Conservation (phyloP, 2,888 invertebrate genomes). For the Dolichopus griseipennis region DNA sequence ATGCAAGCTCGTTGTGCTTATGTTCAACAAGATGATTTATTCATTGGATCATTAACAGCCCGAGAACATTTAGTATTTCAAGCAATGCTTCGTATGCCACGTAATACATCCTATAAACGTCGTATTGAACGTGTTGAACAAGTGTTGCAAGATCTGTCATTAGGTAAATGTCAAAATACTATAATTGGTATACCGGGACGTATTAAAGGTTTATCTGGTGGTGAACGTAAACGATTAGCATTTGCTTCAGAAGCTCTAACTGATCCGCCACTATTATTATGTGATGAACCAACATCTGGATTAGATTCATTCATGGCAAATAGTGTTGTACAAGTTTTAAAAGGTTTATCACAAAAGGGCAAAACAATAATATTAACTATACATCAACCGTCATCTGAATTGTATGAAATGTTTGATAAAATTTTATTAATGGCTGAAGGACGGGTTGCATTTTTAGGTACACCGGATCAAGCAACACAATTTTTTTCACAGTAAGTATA, state of each 20-base stretch:
- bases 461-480: slow-evolving; percentile 63
- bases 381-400: slow-evolving; percentile 90
- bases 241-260: slow-evolving; percentile 96
- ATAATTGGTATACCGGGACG: slow-evolving; percentile 82
- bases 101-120: slow-evolving; percentile 60
- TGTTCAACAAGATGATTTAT: slow-evolving; percentile 89
- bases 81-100: slow-evolving; percentile 80
- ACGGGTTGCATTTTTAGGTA: slow-evolving; percentile 78
- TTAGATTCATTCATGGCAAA: slow-evolving; percentile 95
- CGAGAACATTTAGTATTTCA: slow-evolving; percentile 82
- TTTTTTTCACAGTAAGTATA: slow-evolving; percentile 76
- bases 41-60: slow-evolving; percentile 83
- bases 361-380: slow-evolving; percentile 89
- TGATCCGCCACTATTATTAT: slow-evolving; percentile 90
- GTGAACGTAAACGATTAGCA: slow-evolving; percentile 88
- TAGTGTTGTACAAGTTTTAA: slow-evolving; percentile 76
- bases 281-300: slow-evolving; percentile 96
- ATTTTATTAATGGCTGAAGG: slow-evolving; percentile 86
- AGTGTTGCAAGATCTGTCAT: slow-evolving; percentile 76
- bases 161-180: slow-evolving; percentile 83
- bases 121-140: slow-evolving; percentile 73
- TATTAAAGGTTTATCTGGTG: slow-evolving; percentile 88
- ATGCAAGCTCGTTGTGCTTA: slow-evolving; percentile 76
- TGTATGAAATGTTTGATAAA: slow-evolving; percentile 84
- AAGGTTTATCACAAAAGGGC: slow-evolving; percentile 65